Base-by-base conservation (phyloP, 2,797 vertebrate genomes). In the Labroides dimidiatus region DNA sequence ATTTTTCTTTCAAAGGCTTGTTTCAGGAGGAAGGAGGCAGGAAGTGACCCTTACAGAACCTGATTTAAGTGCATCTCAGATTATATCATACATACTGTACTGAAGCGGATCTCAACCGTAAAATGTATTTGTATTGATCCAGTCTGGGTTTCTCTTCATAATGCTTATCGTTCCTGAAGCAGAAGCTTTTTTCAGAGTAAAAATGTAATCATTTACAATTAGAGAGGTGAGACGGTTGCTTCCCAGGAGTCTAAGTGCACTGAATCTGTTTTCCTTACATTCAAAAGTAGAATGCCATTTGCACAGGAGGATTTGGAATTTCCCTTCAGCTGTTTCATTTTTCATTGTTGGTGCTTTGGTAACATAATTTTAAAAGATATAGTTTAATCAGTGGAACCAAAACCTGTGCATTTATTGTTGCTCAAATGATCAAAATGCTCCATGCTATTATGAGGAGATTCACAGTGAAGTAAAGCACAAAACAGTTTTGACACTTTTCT, bases 61-160 rank as follows among this genome's bases (percentile, higher is more conserved):
- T 43, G 27, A 70, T 23, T 50, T n/a, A 45, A 71, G 69, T 58
- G 33, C 56, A 59, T 64, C 53, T 81, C 11, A 24, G 30, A 67
- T 39, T 65, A 66, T 48, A 54, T 68, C 41, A 74, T 43, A 45
- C 24, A 71, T 41, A 48, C 20, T 24, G 21, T 49, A 59, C 48
- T 67, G 70, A 43, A 75, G 60, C 58, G 50, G 59, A 58, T 63
- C 48, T 77, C 44, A 56, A 63, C 58, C 10, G 37, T 81, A 78
- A 81, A n/a, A 74, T 64, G 42, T 48, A 64, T 87, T 82, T 85
- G 67, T 75, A 87, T 83, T 61, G 78, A 84, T 83, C 49, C 56
- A 78, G 57, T 74, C 69, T 75, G 66, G 52, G 23, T 59, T 77
- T 72, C 64, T 70, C 50, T 30, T 58, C 49, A 64, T 42, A 80